Percentiles rank a stretch among this genome's conserved stretches.
These are phyloP conservation scores for Speoplatyrhinus poulsoni DNA, from an alignment of 2,113 vertebrate species.

Conservation along the genomic window DNA sequence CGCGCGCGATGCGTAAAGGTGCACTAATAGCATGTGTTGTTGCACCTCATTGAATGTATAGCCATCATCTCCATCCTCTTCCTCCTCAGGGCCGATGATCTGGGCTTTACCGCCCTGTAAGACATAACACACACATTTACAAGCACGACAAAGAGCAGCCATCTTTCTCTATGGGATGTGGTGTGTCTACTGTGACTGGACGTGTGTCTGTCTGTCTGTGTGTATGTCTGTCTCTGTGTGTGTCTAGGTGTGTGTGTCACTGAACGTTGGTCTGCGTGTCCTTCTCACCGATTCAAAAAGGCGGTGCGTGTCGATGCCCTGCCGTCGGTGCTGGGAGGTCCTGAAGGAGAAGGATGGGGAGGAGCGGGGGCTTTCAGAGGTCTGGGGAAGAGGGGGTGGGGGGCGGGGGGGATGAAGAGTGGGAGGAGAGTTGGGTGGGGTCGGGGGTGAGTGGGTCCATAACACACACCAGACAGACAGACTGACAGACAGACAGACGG, in stretches of 20 bases:
- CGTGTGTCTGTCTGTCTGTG: no score
- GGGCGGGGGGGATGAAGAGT: slow-evolving; percentile 38
- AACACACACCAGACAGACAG: slow-evolving; percentile 24
- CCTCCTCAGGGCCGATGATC: slow-evolving; percentile 92
- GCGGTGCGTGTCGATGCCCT: slow-evolving; percentile 73
- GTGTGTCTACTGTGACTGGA: no score
- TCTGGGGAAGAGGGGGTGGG: slow-evolving; percentile 47
- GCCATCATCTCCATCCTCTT: slow-evolving; percentile 81
- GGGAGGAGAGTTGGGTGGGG: slow-evolving; percentile 74
- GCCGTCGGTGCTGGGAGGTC: slow-evolving; percentile 73
- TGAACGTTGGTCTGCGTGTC: neutral
- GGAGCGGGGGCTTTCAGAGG: slow-evolving; percentile 84
- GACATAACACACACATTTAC: slow-evolving; percentile 15
- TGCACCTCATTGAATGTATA: slow-evolving; percentile 73
- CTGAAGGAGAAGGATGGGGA: slow-evolving; percentile 78
- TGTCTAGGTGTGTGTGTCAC: neutral
- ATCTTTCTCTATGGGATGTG: no score
- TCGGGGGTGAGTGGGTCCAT: slow-evolving; percentile 53
- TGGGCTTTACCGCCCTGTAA: slow-evolving; percentile 69
- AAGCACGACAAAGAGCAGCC: no score
- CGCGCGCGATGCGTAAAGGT: neutral
- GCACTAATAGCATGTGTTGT: slow-evolving; percentile 12
- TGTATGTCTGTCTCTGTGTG: neutral
- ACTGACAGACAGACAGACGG: neutral
- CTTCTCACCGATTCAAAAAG: slow-evolving; percentile 78